Conservation (phyloP, 2,113 vertebrate genomes). For the Tetraodon nigroviridis region DNA sequence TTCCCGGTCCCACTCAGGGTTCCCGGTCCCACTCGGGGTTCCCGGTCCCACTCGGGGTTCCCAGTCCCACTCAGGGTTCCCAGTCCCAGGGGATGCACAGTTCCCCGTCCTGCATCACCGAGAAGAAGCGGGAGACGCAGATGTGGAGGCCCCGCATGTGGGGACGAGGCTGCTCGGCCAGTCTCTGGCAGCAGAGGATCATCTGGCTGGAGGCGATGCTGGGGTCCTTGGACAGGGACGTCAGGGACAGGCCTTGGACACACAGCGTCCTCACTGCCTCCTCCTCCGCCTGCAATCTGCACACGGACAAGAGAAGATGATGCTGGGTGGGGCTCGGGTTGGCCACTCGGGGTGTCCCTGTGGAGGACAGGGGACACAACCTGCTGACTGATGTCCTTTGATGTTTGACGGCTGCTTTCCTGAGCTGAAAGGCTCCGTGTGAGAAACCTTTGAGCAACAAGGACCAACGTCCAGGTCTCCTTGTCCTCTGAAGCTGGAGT, state of each 20-base stretch:
- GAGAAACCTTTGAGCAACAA: too few species aligned
- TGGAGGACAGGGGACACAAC: too few species aligned
- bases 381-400: too few species aligned
- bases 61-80: constrained; percentile 76
- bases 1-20: constrained; percentile 91
- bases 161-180: constrained; percentile 76
- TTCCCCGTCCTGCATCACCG: constrained; percentile 93
- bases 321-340: too few species aligned
- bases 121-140: constrained; percentile 89
- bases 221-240: constrained; percentile 85
- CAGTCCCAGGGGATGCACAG: constrained; percentile 96
- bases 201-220: constrained; percentile 86
- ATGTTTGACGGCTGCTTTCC: too few species aligned
- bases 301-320: constrained; percentile 9
- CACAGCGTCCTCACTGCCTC: constrained; percentile 73
- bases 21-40: constrained; percentile 93
- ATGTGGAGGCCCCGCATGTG: constrained; percentile 83
- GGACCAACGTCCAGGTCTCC: too few species aligned
- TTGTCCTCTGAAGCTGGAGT: too few species aligned
- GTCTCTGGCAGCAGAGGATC: constrained; percentile 82
- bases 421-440: too few species aligned
- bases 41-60: constrained; percentile 99
- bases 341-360: too few species aligned
- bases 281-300: constrained; percentile 83
- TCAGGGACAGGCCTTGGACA: constrained; percentile 75